phyloP scores from a whole-genome alignment of 2,797 vertebrate genomes.

The Gymnoscopelus braueri region DNA sequence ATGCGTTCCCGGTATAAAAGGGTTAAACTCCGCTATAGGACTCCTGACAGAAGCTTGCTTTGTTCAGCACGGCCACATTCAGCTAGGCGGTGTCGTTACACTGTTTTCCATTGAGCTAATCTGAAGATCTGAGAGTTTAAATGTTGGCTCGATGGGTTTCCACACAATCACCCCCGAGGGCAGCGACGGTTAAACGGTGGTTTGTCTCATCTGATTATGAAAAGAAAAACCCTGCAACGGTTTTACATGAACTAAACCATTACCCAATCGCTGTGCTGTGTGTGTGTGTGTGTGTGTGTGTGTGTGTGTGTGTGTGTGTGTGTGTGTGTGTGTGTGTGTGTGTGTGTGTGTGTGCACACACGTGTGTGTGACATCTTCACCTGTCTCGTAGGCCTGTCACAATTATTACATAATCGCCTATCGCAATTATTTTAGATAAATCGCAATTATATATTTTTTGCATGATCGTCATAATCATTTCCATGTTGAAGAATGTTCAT shows the following conservation, averaged over 20 bases:
- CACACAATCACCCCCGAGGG: slow-evolving; percentile 1
- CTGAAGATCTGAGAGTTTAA: slow-evolving; percentile 25
- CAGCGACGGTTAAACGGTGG: background rate
- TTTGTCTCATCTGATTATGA: background rate
- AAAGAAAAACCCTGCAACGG: no score
- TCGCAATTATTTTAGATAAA: no score
- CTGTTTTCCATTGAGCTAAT: slow-evolving; percentile 3
- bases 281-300: slow-evolving; percentile 1
- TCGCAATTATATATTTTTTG: no score
- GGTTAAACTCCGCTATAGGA: slow-evolving; percentile 5
- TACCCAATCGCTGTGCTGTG: background rate
- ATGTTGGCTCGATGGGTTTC: slow-evolving; percentile 32
- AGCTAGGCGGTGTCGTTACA: slow-evolving; percentile 18
- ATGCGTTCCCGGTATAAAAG: no score
- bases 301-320: background rate
- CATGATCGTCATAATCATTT: no score
- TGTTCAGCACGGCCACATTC: slow-evolving; percentile 28
- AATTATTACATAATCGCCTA: no score
- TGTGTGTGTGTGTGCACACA: background rate
- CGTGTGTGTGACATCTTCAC: no score
- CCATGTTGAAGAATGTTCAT: no score
- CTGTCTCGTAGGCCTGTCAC: no score
- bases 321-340: background rate
- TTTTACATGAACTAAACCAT: no score
- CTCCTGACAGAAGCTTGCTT: slow-evolving; percentile 17